Evolutionary conservation across 2,113 vertebrate species (phyloP), one percentile per base, ranked within the genome.

Genomic region (Telmatochromis sp.): DNA sequence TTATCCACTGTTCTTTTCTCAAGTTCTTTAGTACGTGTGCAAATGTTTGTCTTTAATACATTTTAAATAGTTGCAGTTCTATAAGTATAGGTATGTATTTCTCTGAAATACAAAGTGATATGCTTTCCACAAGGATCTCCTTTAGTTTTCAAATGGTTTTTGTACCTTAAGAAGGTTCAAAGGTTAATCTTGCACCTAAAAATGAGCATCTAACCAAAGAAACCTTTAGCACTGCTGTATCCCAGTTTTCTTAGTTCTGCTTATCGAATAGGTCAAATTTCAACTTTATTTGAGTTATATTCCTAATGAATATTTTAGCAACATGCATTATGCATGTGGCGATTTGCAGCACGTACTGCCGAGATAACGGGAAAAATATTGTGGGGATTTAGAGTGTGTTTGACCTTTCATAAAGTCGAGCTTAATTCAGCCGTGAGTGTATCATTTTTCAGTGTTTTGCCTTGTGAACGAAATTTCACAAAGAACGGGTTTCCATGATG

Each of bases 251-350:
- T 83, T 53, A 54, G 21, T 73, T 80, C 80, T 63, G 26, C 88
- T 84, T 81, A 79, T 85, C 57, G 33, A 91, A 92, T 31, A 65
- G 89, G 83, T 91, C 85, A 81, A 81, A 83, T 87, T 84, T 89
- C 80, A 73, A 78, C 54, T 89, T 91, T 81, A 88, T 90, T 89
- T 89, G 58, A 91, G 33, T 84, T 83, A 82, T 84, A 80, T 86
- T 83, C 87, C 86, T 87, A 87, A 93, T 93, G 63, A 93, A 93
- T 94, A 92, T 92, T 95, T 94, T 21, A 92, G 58, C 51, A 51
- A 82, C 70, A 80, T 94, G 68, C 21, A 91, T 94, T 49, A 78
- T 78, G 70, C 45, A 78, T 49, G 86, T 40, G 14, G 15, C 47
- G 26, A 82, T 68, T 70, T 40, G 33, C 84, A 53, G 42, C 37